phyloP scores from a whole-genome alignment of 2,888 invertebrate species.

The Eupeodes luniger region DNA sequence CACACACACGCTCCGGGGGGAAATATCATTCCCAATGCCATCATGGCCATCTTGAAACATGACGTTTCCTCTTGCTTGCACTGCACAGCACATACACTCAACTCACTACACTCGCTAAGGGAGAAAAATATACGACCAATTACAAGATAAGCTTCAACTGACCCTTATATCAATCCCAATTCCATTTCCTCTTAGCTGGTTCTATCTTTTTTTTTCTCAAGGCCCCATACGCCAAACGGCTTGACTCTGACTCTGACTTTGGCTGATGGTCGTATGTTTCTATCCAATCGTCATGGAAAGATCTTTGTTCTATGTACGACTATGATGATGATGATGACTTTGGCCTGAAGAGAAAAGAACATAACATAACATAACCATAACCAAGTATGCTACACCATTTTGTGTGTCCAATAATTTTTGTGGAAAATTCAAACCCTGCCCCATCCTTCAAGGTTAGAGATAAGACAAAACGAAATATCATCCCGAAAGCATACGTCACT shows the following conservation, averaged over 20 bases:
- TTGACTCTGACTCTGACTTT: not conserved
- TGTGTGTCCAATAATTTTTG: constrained; percentile 70
- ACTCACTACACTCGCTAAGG: not conserved
- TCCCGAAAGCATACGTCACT: constrained; percentile 75
- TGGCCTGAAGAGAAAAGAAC: not conserved
- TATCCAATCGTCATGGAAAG: constrained; percentile 33
- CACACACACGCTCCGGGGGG: constrained; percentile 13
- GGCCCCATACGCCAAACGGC: not conserved
- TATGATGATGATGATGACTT: not conserved
- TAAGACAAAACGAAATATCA: constrained; percentile 71
- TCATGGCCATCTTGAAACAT: not conserved
- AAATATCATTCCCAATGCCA: constrained; percentile 23
- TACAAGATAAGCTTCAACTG: constrained; percentile 70
- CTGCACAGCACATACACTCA: not conserved
- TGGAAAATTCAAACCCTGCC: constrained; percentile 60
- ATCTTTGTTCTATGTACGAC: constrained; percentile 42
- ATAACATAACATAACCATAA: not conserved
- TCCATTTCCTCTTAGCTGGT: constrained; percentile 46
- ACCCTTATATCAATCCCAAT: constrained; percentile 73
- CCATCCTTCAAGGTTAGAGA: constrained; percentile 76
- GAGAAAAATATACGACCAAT: constrained; percentile 70
- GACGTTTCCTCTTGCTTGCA: constrained; percentile 44
- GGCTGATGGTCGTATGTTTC: not conserved
- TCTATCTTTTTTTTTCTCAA: not conserved
- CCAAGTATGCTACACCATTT: constrained; percentile 55